Evolutionary conservation across 2,797 vertebrate genomes (phyloP).

Genomic region (Poeciliopsis infans): DNA sequence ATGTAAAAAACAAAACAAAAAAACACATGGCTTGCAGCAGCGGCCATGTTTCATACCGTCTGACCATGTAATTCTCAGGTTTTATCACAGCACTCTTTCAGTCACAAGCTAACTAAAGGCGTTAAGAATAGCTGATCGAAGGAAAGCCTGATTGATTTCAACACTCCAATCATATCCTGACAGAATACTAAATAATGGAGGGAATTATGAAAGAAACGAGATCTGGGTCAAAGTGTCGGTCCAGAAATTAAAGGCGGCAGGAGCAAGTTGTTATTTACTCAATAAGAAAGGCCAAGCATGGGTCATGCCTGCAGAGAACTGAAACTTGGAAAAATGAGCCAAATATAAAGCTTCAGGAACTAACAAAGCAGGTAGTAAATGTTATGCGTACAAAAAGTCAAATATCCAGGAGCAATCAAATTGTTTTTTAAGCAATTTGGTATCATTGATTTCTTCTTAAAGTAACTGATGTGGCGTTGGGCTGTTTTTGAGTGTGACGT

Average conservation of each 20-base stretch:
- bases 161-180: background rate
- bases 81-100: background rate
- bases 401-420: background rate
- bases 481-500: too few relatives aligned
- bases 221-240: background rate
- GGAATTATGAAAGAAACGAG: background rate
- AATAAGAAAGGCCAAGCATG: too few relatives aligned
- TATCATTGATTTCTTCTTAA: too few relatives aligned
- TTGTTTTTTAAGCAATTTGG: too few relatives aligned
- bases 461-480: too few relatives aligned
- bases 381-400: background rate
- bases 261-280: background rate
- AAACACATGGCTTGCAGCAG: background rate
- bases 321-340: background rate
- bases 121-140: background rate
- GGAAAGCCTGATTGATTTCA: background rate
- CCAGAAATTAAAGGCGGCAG: background rate
- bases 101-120: background rate
- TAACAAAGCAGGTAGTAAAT: background rate
- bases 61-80: background rate
- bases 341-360: background rate
- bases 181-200: background rate
- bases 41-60: background rate
- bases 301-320: background rate
- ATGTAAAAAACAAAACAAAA: background rate